Conservation (phyloP, 2,113 vertebrate genomes). For the Pleuronectes platessa region DNA sequence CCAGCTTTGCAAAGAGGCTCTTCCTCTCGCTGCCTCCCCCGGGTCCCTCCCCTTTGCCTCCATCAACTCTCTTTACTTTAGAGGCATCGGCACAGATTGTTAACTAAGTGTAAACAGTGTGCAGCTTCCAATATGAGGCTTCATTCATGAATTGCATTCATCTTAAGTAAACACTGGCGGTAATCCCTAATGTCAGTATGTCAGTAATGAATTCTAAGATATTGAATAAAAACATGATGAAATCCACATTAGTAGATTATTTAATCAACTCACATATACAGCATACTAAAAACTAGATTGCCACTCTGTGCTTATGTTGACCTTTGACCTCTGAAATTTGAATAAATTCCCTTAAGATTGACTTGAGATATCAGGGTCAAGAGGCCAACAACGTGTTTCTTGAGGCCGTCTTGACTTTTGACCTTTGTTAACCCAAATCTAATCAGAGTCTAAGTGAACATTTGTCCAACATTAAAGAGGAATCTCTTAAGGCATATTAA, state of each 20-base stretch:
- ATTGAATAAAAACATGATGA: neutral
- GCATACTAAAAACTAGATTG: neutral
- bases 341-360: too few species aligned
- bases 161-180: neutral
- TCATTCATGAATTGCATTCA: constrained; percentile 15
- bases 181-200: too few species aligned
- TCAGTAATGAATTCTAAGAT: neutral
- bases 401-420: too few species aligned
- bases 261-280: constrained; percentile 2
- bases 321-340: too few species aligned
- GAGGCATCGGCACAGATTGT: neutral
- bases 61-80: constrained; percentile 10
- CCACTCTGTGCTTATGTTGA: too few species aligned
- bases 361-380: too few species aligned
- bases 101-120: neutral
- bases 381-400: too few species aligned
- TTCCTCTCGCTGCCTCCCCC: constrained; percentile 1
- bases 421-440: too few species aligned
- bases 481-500: too few species aligned
- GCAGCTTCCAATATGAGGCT: neutral
- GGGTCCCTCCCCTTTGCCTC: neutral
- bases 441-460: too few species aligned
- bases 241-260: constrained; percentile 1
- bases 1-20: constrained; percentile 27
- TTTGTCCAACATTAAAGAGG: too few species aligned